phyloP scores from a whole-genome alignment of 2,797 vertebrate genomes.

The Discoglossus pictus region DNA sequence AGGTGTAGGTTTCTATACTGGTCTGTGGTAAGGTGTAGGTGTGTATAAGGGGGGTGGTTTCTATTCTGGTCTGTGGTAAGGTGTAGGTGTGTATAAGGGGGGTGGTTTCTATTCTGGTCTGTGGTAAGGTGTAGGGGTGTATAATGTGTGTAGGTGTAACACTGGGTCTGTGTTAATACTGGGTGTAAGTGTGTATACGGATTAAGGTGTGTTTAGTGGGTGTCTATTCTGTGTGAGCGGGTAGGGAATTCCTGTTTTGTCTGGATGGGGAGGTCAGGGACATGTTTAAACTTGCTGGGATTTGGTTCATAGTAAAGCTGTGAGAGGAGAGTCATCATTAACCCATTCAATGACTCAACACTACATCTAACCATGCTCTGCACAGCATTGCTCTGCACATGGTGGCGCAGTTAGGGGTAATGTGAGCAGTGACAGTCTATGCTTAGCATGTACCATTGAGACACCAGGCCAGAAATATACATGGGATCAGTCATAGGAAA shows the following conservation, averaged over 20 bases:
- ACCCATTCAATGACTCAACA: background rate
- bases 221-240: background rate
- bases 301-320: conserved; percentile 33
- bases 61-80: conserved; percentile 1
- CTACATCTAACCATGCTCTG: too few relatives aligned
- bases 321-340: background rate
- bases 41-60: too few relatives aligned
- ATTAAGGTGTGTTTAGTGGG: background rate
- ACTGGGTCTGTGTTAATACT: background rate
- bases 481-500: too few relatives aligned
- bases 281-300: conserved; percentile 38
- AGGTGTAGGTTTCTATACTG: too few relatives aligned
- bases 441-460: too few relatives aligned
- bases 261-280: conserved; percentile 7
- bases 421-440: too few relatives aligned
- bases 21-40: too few relatives aligned
- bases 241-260: conserved; percentile 21
- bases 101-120: conserved; percentile 6
- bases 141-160: background rate
- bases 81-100: too few relatives aligned
- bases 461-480: too few relatives aligned
- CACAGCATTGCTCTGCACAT: too few relatives aligned
- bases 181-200: background rate
- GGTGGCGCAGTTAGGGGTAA: too few relatives aligned
- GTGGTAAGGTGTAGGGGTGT: background rate